Evolutionary conservation across 2,797 vertebrate genomes (phyloP).

Genomic region (Notoglanidium macrostoma): DNA sequence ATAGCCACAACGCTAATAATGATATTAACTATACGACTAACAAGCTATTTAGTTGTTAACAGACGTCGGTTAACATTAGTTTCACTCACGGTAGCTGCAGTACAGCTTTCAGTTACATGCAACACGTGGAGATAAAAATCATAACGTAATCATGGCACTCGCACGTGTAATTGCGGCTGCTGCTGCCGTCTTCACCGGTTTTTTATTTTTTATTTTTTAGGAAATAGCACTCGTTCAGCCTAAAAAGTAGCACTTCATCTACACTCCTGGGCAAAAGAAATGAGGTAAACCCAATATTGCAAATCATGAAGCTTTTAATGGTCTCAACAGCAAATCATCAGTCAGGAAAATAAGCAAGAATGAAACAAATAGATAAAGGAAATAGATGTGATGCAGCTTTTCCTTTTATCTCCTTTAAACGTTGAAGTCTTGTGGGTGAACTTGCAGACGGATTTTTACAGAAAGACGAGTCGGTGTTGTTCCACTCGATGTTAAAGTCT

Average conservation of each 20-base stretch:
- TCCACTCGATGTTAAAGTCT: no score
- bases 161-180: not conserved
- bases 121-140: not conserved
- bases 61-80: not conserved
- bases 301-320: no score
- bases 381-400: no score
- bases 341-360: no score
- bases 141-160: not conserved
- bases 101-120: not conserved
- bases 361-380: no score
- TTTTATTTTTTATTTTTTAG: not conserved
- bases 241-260: not conserved
- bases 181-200: not conserved
- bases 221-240: not conserved
- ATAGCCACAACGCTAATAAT: not conserved
- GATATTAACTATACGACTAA: not conserved
- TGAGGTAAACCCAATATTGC: no score
- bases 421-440: no score
- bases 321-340: no score
- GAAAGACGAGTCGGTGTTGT: no score
- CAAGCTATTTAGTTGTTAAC: not conserved
- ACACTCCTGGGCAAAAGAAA: no score
- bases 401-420: no score
- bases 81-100: not conserved
- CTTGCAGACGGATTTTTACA: no score